Conservation (phyloP, 2,797 vertebrate genomes). For the Ambastaia sidthimunki region DNA sequence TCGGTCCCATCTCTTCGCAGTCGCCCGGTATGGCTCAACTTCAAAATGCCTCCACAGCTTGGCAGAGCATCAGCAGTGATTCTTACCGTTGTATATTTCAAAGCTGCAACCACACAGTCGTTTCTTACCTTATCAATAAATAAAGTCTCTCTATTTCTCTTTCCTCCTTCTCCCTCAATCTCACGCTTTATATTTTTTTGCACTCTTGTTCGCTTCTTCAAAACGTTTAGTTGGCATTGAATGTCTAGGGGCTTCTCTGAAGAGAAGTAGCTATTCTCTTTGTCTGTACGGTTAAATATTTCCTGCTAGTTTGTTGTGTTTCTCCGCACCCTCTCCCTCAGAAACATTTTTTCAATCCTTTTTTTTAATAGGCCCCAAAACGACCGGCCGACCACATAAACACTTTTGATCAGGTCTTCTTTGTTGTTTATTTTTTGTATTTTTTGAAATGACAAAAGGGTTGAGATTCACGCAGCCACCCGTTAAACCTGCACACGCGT, state of each 20-base stretch:
- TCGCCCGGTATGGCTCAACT: constrained; percentile 50
- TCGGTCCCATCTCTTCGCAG: constrained; percentile 44
- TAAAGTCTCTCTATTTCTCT: constrained; percentile 68
- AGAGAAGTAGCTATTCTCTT: constrained; percentile 73
- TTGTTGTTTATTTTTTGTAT: constrained; percentile 46
- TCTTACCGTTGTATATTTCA: constrained; percentile 71
- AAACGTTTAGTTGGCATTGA: constrained; percentile 69
- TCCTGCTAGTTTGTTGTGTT: constrained; percentile 73
- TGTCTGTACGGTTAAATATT: constrained; percentile 77
- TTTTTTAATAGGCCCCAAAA: constrained; percentile 66
- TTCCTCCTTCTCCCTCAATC: constrained; percentile 64
- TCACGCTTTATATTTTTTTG: constrained; percentile 62
- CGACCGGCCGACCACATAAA: constrained; percentile 66
- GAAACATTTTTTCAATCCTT: constrained; percentile 63
- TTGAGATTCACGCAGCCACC: constrained; percentile 41
- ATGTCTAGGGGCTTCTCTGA: constrained; percentile 74
- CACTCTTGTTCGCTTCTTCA: constrained; percentile 67
- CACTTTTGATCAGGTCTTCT: constrained; percentile 68
- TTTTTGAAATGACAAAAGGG: constrained; percentile 61
- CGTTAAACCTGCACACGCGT: constrained; percentile 21
- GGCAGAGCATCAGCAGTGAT: constrained; percentile 69
- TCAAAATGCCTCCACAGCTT: constrained; percentile 56
- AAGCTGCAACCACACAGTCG: constrained; percentile 72
- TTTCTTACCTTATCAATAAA: constrained; percentile 81
- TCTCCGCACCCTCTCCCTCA: no score